phyloP scores from a whole-genome alignment of 1,140 invertebrate genomes.

The Lepidostoma basale region DNA sequence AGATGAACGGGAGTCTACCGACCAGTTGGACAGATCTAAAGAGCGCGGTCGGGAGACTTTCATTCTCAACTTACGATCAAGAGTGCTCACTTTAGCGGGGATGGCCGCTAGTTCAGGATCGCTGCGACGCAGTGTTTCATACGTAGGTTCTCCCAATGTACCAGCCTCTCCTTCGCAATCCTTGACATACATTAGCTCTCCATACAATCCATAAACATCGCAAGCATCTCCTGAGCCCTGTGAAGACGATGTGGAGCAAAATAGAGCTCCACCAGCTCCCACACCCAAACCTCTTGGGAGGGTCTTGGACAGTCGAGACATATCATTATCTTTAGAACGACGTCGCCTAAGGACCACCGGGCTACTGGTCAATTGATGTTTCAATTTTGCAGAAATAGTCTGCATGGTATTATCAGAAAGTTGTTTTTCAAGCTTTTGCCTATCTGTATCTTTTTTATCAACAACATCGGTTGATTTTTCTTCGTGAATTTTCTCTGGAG shows the following conservation, averaged over 20 bases:
- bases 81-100: constrained; percentile 78
- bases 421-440: constrained; percentile 65
- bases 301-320: constrained; percentile 75
- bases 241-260: constrained; percentile 64
- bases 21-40: constrained; percentile 85
- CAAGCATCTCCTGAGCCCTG: constrained; percentile 70
- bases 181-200: constrained; percentile 87
- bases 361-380: constrained; percentile 65
- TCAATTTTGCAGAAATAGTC: constrained; percentile 64
- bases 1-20: constrained; percentile 83
- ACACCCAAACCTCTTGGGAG: constrained; percentile 71
- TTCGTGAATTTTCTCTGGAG: constrained; percentile 47
- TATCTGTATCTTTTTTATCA: constrained; percentile 53
- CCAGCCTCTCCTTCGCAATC: constrained; percentile 83
- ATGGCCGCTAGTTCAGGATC: constrained; percentile 83
- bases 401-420: constrained; percentile 66
- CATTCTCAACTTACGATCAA: constrained; percentile 79
- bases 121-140: constrained; percentile 76
- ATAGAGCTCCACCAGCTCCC: constrained; percentile 57
- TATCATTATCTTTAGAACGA: constrained; percentile 71
- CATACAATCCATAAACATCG: constrained; percentile 88
- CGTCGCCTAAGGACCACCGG: constrained; percentile 73
- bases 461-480: constrained; percentile 50
- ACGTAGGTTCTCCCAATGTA: constrained; percentile 71
- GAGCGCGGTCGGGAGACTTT: constrained; percentile 80